Evolutionary conservation across 2,113 vertebrate genomes (phyloP).

Genomic region (Dromaius novaehollandiae): DNA sequence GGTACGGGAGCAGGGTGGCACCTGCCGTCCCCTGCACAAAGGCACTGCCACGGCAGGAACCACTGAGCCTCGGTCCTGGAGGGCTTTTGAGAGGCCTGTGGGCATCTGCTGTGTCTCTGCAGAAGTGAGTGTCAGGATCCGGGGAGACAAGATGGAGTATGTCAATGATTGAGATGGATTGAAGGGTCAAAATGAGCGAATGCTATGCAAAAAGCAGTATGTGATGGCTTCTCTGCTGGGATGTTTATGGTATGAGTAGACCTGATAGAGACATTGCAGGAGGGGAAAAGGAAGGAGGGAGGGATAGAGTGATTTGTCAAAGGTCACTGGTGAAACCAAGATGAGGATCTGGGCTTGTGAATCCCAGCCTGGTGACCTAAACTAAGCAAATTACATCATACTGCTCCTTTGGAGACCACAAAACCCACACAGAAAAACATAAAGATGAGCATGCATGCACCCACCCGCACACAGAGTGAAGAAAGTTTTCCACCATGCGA

Average conservation of each 20-base stretch:
- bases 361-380: not conserved
- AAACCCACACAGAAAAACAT: not conserved
- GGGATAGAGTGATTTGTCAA: not conserved
- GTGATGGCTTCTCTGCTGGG: not conserved
- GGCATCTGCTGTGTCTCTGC: not conserved
- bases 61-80: rapidly evolving
- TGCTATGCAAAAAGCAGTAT: rapidly evolving
- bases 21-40: not conserved
- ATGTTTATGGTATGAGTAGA: not conserved
- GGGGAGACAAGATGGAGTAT: not conserved
- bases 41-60: rapidly evolving
- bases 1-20: not conserved
- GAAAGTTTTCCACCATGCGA: not conserved
- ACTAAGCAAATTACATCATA: not conserved
- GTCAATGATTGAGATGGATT: not conserved
- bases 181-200: not conserved
- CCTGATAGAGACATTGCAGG: not conserved
- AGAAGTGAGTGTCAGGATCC: rapidly evolving
- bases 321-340: not conserved
- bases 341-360: not conserved
- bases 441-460: not conserved
- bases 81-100: not conserved
- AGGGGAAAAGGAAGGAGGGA: not conserved
- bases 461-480: not conserved
- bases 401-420: not conserved